phyloP scores from a whole-genome alignment of 2,888 invertebrate genomes.

The Parochlus steinenii region DNA sequence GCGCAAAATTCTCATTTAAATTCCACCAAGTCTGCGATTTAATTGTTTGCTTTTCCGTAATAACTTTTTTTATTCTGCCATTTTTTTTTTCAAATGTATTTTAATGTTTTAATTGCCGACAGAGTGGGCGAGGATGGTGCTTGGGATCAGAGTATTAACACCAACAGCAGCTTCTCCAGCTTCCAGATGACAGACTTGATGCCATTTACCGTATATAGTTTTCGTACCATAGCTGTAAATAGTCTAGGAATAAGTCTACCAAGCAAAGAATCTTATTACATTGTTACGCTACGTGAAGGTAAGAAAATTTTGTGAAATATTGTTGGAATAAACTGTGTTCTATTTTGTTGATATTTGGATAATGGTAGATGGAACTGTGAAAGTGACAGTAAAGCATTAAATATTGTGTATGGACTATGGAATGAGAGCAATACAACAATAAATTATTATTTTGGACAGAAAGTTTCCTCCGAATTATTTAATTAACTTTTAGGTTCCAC shows the following conservation, averaged over 20 bases:
- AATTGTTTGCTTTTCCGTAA: too few relatives aligned
- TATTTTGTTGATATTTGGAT: too few relatives aligned
- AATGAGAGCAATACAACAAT: background rate
- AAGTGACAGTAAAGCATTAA: too few relatives aligned
- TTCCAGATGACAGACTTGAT: conserved; percentile 47
- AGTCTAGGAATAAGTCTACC: conserved; percentile 49
- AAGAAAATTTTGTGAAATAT: conserved; percentile 20
- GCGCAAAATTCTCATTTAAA: too few relatives aligned
- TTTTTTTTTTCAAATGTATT: too few relatives aligned
- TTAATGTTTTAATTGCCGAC: too few relatives aligned
- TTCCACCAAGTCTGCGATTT: too few relatives aligned
- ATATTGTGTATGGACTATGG: background rate
- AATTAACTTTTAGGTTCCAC: too few relatives aligned
- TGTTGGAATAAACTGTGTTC: conserved; percentile 4
- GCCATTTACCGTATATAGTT: conserved; percentile 62
- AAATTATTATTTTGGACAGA: background rate
- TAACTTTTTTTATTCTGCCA: too few relatives aligned
- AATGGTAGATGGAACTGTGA: too few relatives aligned
- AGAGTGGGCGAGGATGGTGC: conserved; percentile 52
- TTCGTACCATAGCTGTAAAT: conserved; percentile 54
- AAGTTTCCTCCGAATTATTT: too few relatives aligned
- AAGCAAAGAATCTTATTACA: conserved; percentile 53
- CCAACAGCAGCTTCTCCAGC: conserved; percentile 43
- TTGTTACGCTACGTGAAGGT: conserved; percentile 59
- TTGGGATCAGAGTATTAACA: conserved; percentile 46